Evolutionary conservation across 2,113 vertebrate genomes (phyloP), one percentile per base, ranked within the genome.

Genomic region (Chloropsis hardwickii): DNA sequence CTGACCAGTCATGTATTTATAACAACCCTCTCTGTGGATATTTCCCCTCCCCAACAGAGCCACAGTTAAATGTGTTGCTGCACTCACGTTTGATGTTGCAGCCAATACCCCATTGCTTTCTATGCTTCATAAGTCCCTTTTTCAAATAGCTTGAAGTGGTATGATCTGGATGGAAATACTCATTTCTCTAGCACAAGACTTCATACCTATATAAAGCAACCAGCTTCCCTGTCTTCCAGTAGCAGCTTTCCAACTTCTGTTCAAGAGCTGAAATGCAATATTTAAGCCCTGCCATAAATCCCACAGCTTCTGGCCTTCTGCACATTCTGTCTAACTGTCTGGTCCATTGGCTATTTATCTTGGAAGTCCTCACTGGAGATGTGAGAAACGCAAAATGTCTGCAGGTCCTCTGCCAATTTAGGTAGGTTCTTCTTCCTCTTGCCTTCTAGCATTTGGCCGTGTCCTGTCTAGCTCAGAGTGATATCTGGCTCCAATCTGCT

Each of bases 401-500:
- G 82, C 72, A 56, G 64, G 12, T 88, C 69, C 25, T 90, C 69
- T 96, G 93, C 94, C 95, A 95, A 60, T 57, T 86, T 70, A 90
- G 88, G 92, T 96, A 95, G 60, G 85, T 92, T 94, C 57, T 45
- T 90, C 93, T 96, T 95, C 71, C 67, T 88, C 85, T 93, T 96
- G 93, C 94, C 93, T 90, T 72, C 94, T 85, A 94, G 94, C 95
- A 74, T 54, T 95, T 96, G 93, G 87, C 94, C 85, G 14, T n/a
- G 71, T 83, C 90, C 92, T 88, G 90, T 93, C 93, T 95, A 92
- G 96, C 88, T 96, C 76, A 86, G 88, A n/a, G 23, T 81, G 85
- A 61, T 96, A 93, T 94, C 95, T 95, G 92, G 82, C 95, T 96
- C 95, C 94, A 93, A 96, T 96, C 93, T 95, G 82, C 94, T 88